Evolutionary conservation across 2,888 invertebrate genomes (phyloP).

Genomic region (Chrysopilus asiliformis): DNA sequence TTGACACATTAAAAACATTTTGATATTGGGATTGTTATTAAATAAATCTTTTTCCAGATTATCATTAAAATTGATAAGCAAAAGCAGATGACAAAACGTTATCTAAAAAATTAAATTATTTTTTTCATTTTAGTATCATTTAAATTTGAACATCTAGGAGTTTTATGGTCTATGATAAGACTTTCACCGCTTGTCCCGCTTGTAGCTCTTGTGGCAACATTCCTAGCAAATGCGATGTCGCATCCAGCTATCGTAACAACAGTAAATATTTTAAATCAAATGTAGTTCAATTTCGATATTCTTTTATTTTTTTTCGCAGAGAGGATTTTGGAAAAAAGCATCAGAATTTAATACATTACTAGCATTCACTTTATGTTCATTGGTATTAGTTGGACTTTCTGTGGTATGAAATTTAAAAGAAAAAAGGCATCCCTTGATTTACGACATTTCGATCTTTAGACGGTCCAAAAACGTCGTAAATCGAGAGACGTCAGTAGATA

Average conservation of each 20-base stretch:
- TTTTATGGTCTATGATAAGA: constrained; percentile 24
- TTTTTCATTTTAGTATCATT: constrained; percentile 8
- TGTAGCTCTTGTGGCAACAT: constrained; percentile 12
- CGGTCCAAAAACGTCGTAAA: too few species aligned
- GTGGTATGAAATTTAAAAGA: constrained; percentile 9
- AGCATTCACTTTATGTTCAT: constrained; percentile 9
- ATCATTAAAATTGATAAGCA: not conserved
- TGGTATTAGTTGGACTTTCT: constrained; percentile 13
- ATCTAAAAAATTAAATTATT: constrained; percentile 1
- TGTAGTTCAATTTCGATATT: not conserved
- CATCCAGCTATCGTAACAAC: constrained; percentile 12
- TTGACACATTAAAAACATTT: too few species aligned
- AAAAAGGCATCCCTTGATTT: too few species aligned
- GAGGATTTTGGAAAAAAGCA: constrained; percentile 9
- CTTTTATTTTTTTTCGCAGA: constrained; percentile 6
- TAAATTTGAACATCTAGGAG: constrained; percentile 36
- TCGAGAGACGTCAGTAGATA: constrained; percentile 1
- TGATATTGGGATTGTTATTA: too few species aligned
- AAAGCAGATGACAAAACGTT: too few species aligned
- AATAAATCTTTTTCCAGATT: constrained; percentile 5
- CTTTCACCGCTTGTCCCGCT: constrained; percentile 14
- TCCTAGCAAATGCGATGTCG: constrained; percentile 13
- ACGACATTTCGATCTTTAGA: too few species aligned
- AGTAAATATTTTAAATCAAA: constrained; percentile 4
- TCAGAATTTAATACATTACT: constrained; percentile 9